Base-by-base conservation (phyloP, 2,797 vertebrate species). In the Thaleichthys pacificus region DNA sequence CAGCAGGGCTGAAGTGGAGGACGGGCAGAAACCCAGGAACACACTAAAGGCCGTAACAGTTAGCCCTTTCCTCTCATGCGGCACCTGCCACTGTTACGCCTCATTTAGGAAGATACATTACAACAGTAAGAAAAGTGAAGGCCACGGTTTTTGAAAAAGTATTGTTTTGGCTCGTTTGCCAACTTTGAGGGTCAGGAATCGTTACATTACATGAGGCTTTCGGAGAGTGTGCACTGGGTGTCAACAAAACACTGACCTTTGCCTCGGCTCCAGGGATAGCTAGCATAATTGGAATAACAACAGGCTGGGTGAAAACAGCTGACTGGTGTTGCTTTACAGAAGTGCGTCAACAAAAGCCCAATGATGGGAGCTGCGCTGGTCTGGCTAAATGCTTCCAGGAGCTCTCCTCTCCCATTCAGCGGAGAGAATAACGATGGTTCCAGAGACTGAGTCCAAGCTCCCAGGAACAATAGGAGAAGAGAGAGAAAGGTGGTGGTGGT, bases 341-440 rank as follows among this genome's bases (percentile, higher is more conserved):
- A 54, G 61, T 68, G 12, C 26, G 2, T 70, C 79, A 77, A 78
- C 79, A 84, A 78, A 69, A 67, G 62, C 78, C 84, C 85, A 88
- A 87, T 82, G 66, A 76, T 81, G 32, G n/a, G 32, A 19, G 49
- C 56, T 11, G 15, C 24, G 54, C 54, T 60, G 56, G 47, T 66
- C 28, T 42, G 63, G 38, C 58, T 69, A 51, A 24, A 30, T 76
- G 77, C 1, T 30, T 73, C 61, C 5, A 60, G 57, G 72, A 49
- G 80, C 73, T 66, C 79, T 80, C 68, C 80, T 58, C 73, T 7
- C 73, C 82, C 61, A 86, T 91, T 89, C 82, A 88, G 49, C 75
- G 4, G 68, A 66, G 9, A 77, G 6, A 87, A 90, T 84, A 77
- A 81, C 64, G 86, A 91, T 85, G 64, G 79, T 73, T 77, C 91